These are phyloP conservation scores for Acholoe squamosa DNA, from an alignment of 2,888 invertebrate species.

Conservation along the genomic window DNA sequence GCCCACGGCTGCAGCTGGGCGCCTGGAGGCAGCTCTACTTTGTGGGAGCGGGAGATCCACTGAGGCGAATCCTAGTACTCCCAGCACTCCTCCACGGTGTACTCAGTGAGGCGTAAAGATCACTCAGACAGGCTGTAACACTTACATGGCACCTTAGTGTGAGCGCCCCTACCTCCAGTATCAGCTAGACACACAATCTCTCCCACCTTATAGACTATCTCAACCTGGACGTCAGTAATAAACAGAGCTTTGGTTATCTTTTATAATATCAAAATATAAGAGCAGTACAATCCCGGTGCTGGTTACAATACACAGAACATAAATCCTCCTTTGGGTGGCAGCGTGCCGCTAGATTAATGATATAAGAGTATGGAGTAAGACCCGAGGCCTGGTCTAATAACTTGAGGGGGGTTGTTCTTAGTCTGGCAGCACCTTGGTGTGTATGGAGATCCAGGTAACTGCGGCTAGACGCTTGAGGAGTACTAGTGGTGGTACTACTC, in stretches of 20 bases:
- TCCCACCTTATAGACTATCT: too few relatives aligned
- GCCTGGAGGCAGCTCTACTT: too few relatives aligned
- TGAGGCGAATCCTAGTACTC: too few relatives aligned
- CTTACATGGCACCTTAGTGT: not conserved
- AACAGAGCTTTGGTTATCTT: constrained; percentile 21
- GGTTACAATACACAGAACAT: not conserved
- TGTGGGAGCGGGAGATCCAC: too few relatives aligned
- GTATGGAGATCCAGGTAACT: not conserved
- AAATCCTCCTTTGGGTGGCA: constrained; percentile 1
- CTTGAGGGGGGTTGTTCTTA: not conserved
- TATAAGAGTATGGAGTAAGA: not conserved
- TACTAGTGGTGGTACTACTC: not conserved
- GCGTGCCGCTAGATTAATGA: not conserved
- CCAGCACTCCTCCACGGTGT: not conserved
- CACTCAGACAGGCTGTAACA: not conserved
- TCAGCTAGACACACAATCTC: too few relatives aligned
- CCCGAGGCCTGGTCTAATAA: not conserved
- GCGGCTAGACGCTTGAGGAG: not conserved
- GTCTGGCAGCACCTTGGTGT: not conserved
- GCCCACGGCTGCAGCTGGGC: too few relatives aligned
- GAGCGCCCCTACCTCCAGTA: not conserved
- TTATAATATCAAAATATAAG: not conserved
- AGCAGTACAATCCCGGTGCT: constrained; percentile 46
- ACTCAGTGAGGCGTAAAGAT: not conserved
- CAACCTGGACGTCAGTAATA: not conserved